Conservation (phyloP, 37 sponge, comb jelly and placozoan species). For the Tethya wilhelma region DNA sequence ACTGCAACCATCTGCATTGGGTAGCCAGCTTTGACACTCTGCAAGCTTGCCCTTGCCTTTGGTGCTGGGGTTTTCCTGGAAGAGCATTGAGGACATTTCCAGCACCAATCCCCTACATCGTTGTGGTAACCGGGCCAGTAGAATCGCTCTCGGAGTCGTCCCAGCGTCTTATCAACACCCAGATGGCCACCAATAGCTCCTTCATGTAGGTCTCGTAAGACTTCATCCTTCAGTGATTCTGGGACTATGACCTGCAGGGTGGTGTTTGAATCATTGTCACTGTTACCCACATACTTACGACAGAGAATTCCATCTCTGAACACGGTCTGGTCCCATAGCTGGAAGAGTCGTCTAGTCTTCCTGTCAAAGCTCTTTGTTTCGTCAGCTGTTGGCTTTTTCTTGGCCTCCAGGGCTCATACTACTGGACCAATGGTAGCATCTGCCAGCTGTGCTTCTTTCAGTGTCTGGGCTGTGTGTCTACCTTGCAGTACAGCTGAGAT, state of each 20-base stretch:
- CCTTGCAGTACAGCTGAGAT: no score
- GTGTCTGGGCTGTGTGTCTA: no score
- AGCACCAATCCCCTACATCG: conserved; percentile 13
- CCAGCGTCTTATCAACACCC: conserved; percentile 20
- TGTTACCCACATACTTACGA: not conserved
- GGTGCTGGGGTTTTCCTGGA: conserved; percentile 6
- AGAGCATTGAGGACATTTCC: conserved; percentile 19
- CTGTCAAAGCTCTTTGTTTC: not conserved
- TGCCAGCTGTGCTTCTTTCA: not conserved
- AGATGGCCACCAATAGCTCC: conserved; percentile 8
- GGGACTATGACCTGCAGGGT: no score
- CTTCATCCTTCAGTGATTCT: conserved; percentile 7
- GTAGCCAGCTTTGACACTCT: conserved; percentile 10
- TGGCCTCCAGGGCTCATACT: not conserved
- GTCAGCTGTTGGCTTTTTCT: not conserved
- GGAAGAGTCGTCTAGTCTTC: not conserved
- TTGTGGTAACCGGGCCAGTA: conserved; percentile 40
- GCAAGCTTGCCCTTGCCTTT: conserved; percentile 14
- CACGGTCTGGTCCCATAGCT: not conserved
- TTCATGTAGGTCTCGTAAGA: not conserved
- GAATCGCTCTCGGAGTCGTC: conserved; percentile 16
- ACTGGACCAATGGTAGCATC: not conserved
- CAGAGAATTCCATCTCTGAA: not conserved
- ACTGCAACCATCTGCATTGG: conserved; percentile 18
- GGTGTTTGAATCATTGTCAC: no score